A percentile compares a stretch with the other conserved stretches of the same genome.
Conservation (phyloP, 2,888 invertebrate genomes). For the Brachypterus glaber region DNA sequence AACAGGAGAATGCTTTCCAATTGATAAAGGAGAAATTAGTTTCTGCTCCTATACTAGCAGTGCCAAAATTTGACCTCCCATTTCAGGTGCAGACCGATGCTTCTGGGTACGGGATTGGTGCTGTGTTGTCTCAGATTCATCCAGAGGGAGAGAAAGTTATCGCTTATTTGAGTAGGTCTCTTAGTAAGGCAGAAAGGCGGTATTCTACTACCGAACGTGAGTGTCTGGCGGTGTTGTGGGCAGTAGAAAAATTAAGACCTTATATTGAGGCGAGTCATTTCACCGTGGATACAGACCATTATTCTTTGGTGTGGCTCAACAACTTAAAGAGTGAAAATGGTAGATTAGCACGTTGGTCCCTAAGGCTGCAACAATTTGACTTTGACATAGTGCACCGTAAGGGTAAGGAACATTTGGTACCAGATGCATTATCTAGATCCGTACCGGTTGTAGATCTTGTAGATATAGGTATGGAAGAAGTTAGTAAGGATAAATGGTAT, state of each 20-base stretch:
- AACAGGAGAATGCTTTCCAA: too few relatives aligned
- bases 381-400: constrained; percentile 18
- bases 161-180: constrained; percentile 2
- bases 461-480: too few relatives aligned
- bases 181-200: neutral
- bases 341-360: constrained; percentile 14
- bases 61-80: constrained; percentile 4
- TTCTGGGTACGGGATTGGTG: constrained; percentile 3
- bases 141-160: constrained; percentile 6
- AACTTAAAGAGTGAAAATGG: constrained; percentile 13
- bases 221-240: too few relatives aligned
- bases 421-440: too few relatives aligned
- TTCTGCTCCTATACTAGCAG: constrained; percentile 3
- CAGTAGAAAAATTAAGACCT: too few relatives aligned
- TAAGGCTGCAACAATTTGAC: too few relatives aligned
- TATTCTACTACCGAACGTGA: too few relatives aligned
- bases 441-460: too few relatives aligned
- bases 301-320: too few relatives aligned
- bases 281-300: constrained; percentile 7
- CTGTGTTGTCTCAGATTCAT: neutral
- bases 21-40: too few relatives aligned
- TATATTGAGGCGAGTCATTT: constrained; percentile 4
- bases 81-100: constrained; percentile 4
- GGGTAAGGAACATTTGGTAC: constrained; percentile 19
- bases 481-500: too few relatives aligned